Percentiles rank a stretch among this genome's conserved stretches.
Evolutionary conservation across 2,888 invertebrate genomes (phyloP).

Genomic region (Steinernema hermaphroditum): DNA sequence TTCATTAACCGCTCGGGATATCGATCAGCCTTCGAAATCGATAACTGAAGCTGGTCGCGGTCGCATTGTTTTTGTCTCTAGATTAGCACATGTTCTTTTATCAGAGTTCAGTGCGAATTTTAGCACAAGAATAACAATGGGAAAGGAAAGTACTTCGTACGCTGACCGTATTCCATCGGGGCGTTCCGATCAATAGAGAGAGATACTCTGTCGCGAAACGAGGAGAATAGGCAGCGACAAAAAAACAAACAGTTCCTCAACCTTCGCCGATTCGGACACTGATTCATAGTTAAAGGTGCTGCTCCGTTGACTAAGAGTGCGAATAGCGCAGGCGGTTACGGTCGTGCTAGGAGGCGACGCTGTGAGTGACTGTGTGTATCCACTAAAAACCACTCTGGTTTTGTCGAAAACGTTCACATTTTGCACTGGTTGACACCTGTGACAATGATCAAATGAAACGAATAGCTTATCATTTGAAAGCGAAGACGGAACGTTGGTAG

Average conservation of each 20-base stretch:
- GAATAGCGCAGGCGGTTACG: not conserved
- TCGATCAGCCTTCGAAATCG: conserved; percentile 29
- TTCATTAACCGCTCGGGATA: conserved; percentile 30
- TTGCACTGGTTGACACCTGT: not conserved
- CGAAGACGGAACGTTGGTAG: not conserved
- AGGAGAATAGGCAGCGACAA: not conserved
- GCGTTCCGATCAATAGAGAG: conserved; percentile 4
- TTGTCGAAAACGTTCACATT: not conserved
- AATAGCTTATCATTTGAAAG: conserved; percentile 6
- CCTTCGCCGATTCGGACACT: conserved; percentile 25
- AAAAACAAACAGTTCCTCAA: conserved; percentile 30
- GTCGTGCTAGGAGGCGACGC: not conserved
- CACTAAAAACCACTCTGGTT: not conserved
- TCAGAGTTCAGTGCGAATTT: conserved; percentile 12
- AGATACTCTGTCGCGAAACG: conserved; percentile 22
- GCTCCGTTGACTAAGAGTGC: not conserved
- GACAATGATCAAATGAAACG: conserved; percentile 4
- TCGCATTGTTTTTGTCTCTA: conserved; percentile 31
- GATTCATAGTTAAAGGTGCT: not conserved
- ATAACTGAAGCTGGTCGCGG: conserved; percentile 28
- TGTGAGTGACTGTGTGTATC: not conserved
- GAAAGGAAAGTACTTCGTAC: not conserved
- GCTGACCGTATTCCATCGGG: not conserved
- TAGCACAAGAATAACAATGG: not conserved
- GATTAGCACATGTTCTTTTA: conserved; percentile 24